Percentiles rank a stretch among this genome's conserved stretches.
These are phyloP conservation scores for Meloidogyne hapla DNA, from an alignment of 1,140 invertebrate genomes.

Conservation along the genomic window DNA sequence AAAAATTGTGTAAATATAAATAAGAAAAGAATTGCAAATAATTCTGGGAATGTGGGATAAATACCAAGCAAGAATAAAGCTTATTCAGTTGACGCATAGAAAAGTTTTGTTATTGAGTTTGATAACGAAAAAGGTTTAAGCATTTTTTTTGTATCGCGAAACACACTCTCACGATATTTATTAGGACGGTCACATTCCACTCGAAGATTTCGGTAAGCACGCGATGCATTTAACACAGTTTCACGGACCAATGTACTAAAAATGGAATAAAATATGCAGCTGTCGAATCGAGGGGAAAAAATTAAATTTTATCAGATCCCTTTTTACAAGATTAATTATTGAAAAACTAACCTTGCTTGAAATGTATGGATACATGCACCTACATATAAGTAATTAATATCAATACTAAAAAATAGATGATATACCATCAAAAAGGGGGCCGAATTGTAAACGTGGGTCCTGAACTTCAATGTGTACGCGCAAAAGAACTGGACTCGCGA, in stretches of 20 bases:
- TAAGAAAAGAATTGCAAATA: background rate
- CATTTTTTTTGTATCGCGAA: conserved; percentile 44
- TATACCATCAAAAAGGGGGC: conserved; percentile 86
- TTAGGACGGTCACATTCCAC: conserved; percentile 52
- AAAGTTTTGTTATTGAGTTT: conserved; percentile 45
- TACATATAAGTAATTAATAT: background rate
- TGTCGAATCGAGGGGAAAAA: no score
- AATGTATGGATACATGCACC: background rate
- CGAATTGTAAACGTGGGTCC: conserved; percentile 83
- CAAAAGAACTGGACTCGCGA: conserved; percentile 68
- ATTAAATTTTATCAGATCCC: no score
- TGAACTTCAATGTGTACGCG: conserved; percentile 55
- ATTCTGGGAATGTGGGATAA: background rate
- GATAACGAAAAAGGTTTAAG: conserved; percentile 45
- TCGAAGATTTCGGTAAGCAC: conserved; percentile 53
- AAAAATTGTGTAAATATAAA: no score
- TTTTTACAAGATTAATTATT: no score
- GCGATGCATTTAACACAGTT: conserved; percentile 62
- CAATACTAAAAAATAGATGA: background rate
- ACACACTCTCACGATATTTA: conserved; percentile 57
- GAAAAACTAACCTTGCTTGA: conserved; percentile 72
- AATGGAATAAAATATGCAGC: conserved; percentile 1
- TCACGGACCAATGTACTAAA: conserved; percentile 82
- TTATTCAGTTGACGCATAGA: conserved; percentile 34
- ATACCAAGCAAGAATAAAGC: background rate